Evolutionary conservation across 2,797 vertebrate genomes (phyloP), one percentile per base, ranked within the genome.

Genomic region (Chaunax sp.): DNA sequence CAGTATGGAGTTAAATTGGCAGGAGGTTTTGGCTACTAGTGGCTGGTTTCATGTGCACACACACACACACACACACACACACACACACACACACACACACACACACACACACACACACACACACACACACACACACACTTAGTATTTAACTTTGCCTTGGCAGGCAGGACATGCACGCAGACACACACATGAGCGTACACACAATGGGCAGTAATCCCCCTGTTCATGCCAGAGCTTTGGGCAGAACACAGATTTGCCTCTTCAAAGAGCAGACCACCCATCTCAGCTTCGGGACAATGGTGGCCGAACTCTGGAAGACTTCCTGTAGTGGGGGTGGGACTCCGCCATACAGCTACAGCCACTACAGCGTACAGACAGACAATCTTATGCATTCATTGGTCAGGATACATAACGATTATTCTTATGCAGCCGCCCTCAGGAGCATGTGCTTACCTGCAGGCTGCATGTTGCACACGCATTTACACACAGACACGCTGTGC

Each of bases 191-290:
- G 30, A 37, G 9, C 63, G 51, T 55, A 54, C 61, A 78, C 67
- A 88, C 78, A 87, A 80, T 84, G 74, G 78, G 69, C 70, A 67
- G 64, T 87, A 91, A 91, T 92, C 90, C 88, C 77, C 73, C 78
- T 72, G 55, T 90, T 86, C 75, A 85, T 79, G 85, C 76, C 71
- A 78, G 76, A 80, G 82, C 79, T 91, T 89, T 88, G 75, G 82
- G 82, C 80, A 87, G 81, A 86, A 71, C 73, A 56, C 78, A 90
- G 90, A 90, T 92, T 93, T 91, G 89, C 84, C 78, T 80, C 85
- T 87, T 93, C 89, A 92, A 90, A 93, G 90, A 85, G 82, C 77
- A 84, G 90, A 91, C 92, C 92, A 91, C 92, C 90, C 90, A 90
- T 81, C 22, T 51, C 73, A 91, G 80, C 61, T 4, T 64, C 53